Evolutionary conservation across 2,797 vertebrate species (phyloP).

Genomic region (Pyrrhura leucotis): DNA sequence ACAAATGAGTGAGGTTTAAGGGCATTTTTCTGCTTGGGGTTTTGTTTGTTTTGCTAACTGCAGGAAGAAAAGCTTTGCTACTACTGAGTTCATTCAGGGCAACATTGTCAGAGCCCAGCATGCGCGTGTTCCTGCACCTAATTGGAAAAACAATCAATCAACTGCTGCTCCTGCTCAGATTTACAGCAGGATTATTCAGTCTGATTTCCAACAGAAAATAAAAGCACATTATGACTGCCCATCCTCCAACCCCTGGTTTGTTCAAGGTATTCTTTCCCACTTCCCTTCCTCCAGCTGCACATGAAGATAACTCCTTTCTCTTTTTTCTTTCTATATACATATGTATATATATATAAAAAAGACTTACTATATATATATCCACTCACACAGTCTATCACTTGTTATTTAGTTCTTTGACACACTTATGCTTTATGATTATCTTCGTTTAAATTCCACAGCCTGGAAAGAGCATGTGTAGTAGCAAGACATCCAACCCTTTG

Average conservation of each 20-base stretch:
- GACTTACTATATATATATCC: background rate
- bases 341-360: background rate
- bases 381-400: background rate
- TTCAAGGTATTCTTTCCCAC: background rate
- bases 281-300: background rate
- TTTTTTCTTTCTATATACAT: background rate
- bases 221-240: background rate
- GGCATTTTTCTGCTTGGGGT: background rate
- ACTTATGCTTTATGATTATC: background rate
- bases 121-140: background rate
- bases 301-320: background rate
- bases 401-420: background rate
- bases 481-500: background rate
- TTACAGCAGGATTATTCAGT: background rate
- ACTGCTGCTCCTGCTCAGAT: background rate
- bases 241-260: background rate
- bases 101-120: background rate
- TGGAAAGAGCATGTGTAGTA: background rate
- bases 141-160: constrained; percentile 36
- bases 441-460: background rate
- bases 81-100: background rate
- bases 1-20: background rate
- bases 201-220: background rate
- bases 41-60: constrained; percentile 19
- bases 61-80: background rate